Evolutionary conservation across 2,888 invertebrate genomes (phyloP), one percentile per base, ranked within the genome.

Genomic region (Limulus polyphemus): DNA sequence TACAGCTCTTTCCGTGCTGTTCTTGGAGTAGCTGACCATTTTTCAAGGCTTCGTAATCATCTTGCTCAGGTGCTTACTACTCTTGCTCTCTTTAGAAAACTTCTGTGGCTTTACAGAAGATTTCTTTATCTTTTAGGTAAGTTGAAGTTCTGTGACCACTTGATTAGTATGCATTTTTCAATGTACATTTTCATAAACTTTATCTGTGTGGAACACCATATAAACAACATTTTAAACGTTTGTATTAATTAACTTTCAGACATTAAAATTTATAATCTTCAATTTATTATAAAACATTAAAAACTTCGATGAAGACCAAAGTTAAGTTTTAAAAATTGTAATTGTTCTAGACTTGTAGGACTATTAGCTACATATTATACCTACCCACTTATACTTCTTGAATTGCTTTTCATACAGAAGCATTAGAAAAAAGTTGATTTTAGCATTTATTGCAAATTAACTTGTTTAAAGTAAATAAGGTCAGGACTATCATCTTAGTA

Each of bases 1-100:
- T 91, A 93, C 17, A 94, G 89, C 76, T 95, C 97, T 0, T 98
- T 97, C 75, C 82, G 90, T 71, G 97, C 98, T 59, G 90, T 98
- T 68, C 80, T 98, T 58, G 92, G 94, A 63, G 94, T 98, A 1
- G 95, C 95, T 10, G 95, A 98, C 69, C 95, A 97, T 77, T 88
- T 98, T 74, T 87, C 90, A 5, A 81, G 88, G 56, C 78, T 97
- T 63, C 82, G 88, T 65, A 83, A 85, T 5, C 84, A 93, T 70
- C 86, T 98, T 72, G 84, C 86, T 1, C 89, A 91, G 73, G 83
- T 95, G 69, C 85, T 93, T 82, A 87, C 90, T 57, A 86, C 92
- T 0, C 83, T 97, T 72, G 88, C 92, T 10, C 79, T 94, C 49
- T 81, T 94, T 56, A 80, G 89, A 67, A 83, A 86, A 16, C 73